These are phyloP conservation scores for Drosophila novamexicana DNA, from an alignment of 1,140 invertebrate genomes.

Conservation along the genomic window DNA sequence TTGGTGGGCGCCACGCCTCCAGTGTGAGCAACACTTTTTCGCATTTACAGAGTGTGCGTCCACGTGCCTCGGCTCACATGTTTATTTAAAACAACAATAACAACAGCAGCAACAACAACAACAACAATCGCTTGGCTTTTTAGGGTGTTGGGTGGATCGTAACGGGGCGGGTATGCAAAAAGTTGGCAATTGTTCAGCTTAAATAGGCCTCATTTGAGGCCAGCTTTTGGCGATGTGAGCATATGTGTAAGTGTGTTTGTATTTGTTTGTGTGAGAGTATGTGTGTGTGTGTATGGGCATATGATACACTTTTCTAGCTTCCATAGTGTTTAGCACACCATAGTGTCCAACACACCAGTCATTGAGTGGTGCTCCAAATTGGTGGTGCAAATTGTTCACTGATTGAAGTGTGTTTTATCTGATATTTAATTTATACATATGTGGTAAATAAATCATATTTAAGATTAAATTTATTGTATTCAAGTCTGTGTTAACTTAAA, in stretches of 20 bases:
- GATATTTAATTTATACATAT: not conserved
- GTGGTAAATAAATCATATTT: conserved; percentile 13
- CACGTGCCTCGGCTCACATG: conserved; percentile 47
- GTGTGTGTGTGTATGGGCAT: conserved; percentile 11
- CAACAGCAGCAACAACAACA: conserved; percentile 8
- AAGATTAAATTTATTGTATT: not conserved
- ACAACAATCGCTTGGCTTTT: conserved; percentile 36
- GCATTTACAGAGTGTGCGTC: conserved; percentile 22
- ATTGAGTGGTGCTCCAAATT: conserved; percentile 30
- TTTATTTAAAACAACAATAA: conserved; percentile 70
- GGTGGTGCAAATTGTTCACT: conserved; percentile 14
- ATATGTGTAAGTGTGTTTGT: conserved; percentile 4
- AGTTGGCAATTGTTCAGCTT: conserved; percentile 54
- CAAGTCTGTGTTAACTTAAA: too few species aligned
- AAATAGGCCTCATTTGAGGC: conserved; percentile 68
- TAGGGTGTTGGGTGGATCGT: conserved; percentile 9
- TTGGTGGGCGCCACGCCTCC: conserved; percentile 45
- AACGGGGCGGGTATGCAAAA: conserved; percentile 9
- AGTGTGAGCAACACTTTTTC: conserved; percentile 53
- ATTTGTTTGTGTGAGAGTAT: conserved; percentile 11
- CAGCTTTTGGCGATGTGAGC: conserved; percentile 35
- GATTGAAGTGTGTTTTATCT: conserved; percentile 32
- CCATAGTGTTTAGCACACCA: conserved; percentile 18
- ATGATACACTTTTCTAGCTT: conserved; percentile 35
- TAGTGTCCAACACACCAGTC: not conserved